Evolutionary conservation across 2,888 invertebrate genomes (phyloP).

Genomic region (Lycia hirtaria): DNA sequence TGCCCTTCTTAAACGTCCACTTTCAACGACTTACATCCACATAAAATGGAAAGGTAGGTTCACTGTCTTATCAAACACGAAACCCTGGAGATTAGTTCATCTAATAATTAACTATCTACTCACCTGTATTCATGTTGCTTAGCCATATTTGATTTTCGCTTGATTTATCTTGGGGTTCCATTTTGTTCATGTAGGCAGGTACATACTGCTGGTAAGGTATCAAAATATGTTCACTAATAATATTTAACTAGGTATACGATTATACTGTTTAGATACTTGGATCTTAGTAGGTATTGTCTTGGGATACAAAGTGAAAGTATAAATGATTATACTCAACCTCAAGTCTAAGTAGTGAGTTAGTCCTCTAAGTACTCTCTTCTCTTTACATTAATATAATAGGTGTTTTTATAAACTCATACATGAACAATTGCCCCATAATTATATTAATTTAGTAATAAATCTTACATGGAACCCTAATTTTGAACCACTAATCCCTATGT

Average conservation of each 20-base stretch:
- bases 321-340: background rate
- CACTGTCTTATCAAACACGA: background rate
- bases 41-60: constrained; percentile 15
- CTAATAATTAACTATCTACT: background rate
- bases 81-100: background rate
- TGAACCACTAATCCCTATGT: too few relatives aligned
- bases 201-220: background rate
- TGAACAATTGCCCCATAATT: too few relatives aligned
- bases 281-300: background rate
- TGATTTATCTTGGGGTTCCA: background rate
- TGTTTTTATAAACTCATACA: too few relatives aligned
- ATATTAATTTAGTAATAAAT: too few relatives aligned
- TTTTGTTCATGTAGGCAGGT: background rate
- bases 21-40: background rate
- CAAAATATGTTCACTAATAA: too few relatives aligned
- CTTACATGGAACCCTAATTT: too few relatives aligned
- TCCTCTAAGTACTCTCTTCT: too few relatives aligned
- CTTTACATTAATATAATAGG: too few relatives aligned
- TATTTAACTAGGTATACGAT: too few relatives aligned
- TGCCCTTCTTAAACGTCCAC: background rate
- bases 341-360: too few relatives aligned
- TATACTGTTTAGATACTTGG: background rate
- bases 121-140: background rate
- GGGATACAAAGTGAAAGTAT: background rate
- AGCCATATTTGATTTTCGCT: background rate